Percentiles rank a stretch among this genome's conserved stretches.
phyloP scores from a whole-genome alignment of 2,888 invertebrate genomes.

The Lypha dubia region DNA sequence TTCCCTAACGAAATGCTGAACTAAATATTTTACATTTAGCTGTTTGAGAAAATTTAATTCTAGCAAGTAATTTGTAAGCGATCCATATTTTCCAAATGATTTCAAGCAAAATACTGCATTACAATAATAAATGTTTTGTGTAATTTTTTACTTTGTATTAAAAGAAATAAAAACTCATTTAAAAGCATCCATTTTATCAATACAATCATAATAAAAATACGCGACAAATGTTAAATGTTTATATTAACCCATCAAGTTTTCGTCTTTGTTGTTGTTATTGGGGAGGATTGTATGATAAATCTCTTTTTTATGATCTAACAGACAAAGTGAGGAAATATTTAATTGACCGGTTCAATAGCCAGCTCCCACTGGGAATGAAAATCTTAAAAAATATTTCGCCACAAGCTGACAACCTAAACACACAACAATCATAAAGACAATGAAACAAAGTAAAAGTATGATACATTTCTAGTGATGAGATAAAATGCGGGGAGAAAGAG shows the following conservation, averaged over 20 bases:
- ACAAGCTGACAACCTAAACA: conserved; percentile 35
- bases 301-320: conserved; percentile 5
- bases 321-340: conserved; percentile 36
- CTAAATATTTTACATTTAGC: no score
- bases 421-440: conserved; percentile 25
- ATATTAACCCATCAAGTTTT: conserved; percentile 9
- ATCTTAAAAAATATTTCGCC: conserved; percentile 17
- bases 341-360: conserved; percentile 37
- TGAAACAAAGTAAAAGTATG: background rate
- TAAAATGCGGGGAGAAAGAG: background rate
- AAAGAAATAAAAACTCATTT: no score
- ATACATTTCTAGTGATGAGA: background rate
- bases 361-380: conserved; percentile 8
- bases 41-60: no score
- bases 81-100: no score
- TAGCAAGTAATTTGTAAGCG: no score
- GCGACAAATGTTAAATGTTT: conserved; percentile 1
- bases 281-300: conserved; percentile 19
- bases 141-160: conserved; percentile 12
- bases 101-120: no score
- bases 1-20: no score
- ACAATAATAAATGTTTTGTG: background rate
- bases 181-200: background rate
- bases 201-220: background rate
- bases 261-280: background rate